Conservation (phyloP, 2,113 vertebrate species). For the Ceratotherium simum region DNA sequence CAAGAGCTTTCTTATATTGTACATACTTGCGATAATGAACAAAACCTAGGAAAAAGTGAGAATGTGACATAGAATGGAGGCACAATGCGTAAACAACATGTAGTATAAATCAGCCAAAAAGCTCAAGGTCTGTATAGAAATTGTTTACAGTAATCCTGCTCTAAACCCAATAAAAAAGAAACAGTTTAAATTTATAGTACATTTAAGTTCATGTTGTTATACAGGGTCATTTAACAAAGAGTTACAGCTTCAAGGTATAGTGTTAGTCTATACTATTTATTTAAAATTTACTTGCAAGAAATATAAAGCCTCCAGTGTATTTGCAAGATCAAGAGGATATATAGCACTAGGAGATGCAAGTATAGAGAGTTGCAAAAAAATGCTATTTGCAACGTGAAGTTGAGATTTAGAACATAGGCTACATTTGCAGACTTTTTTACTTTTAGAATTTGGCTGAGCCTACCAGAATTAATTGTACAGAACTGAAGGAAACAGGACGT, state of each 20-base stretch:
- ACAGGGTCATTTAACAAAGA: conserved; percentile 61
- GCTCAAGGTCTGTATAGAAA: conserved; percentile 19
- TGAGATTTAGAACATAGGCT: not conserved
- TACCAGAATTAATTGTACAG: not conserved
- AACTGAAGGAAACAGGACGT: not conserved
- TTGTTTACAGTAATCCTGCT: conserved; percentile 44
- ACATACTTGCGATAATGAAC: not conserved
- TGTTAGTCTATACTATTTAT: not conserved
- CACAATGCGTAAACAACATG: not conserved
- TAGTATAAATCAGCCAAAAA: not conserved
- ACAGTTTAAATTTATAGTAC: conserved; percentile 37
- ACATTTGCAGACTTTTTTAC: not conserved
- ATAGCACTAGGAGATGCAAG: too few relatives aligned
- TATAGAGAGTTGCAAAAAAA: not conserved
- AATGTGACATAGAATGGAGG: not conserved
- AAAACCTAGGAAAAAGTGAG: not conserved
- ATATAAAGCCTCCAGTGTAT: not conserved
- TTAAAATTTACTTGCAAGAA: conserved; percentile 45
- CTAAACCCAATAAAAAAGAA: conserved; percentile 29
- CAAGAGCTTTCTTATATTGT: not conserved
- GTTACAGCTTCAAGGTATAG: conserved; percentile 18
- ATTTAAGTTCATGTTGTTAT: conserved; percentile 61
- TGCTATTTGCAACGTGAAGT: not conserved
- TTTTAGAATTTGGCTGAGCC: not conserved
- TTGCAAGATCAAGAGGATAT: not conserved